Percentiles rank a stretch among this genome's conserved stretches.
These are phyloP conservation scores for Syndactyla subalaris DNA, from an alignment of 2,797 vertebrate genomes.

Conservation along the genomic window DNA sequence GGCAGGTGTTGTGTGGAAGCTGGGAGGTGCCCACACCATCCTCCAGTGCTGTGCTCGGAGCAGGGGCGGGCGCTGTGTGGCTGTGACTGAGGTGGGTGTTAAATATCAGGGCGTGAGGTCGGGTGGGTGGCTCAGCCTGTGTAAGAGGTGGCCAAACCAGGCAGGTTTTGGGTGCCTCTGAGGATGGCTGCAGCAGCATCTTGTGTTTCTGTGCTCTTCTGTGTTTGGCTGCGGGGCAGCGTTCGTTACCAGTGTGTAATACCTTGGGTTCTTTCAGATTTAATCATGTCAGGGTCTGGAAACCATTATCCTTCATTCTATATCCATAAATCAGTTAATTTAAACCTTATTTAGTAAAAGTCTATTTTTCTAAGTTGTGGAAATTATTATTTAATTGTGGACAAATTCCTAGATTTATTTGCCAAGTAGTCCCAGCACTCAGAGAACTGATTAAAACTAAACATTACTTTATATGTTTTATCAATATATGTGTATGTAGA, in stretches of 20 bases:
- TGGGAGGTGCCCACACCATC: background rate
- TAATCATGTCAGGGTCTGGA: background rate
- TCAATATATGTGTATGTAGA: conserved; percentile 74
- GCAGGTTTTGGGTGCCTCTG: background rate
- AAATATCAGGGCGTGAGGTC: fast-evolving
- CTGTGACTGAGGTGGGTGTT: background rate
- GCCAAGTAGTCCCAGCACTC: conserved; percentile 69
- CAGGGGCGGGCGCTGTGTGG: background rate
- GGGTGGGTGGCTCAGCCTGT: background rate
- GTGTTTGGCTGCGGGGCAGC: conserved; percentile 15
- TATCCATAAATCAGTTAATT: conserved; percentile 58
- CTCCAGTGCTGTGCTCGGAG: background rate
- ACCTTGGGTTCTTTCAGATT: background rate
- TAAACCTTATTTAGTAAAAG: conserved; percentile 73
- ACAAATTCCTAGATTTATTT: conserved; percentile 73
- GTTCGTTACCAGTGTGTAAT: fast-evolving
- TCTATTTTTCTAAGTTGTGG: conserved; percentile 83
- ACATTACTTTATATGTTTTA: conserved; percentile 71
- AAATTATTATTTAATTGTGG: conserved; percentile 73
- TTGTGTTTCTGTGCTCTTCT: background rate
- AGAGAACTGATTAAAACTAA: conserved; percentile 73
- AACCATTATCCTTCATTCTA: background rate
- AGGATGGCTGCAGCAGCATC: background rate
- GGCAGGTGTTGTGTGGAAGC: background rate
- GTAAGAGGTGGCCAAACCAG: background rate